Conservation (phyloP, 2,113 vertebrate species). For the Anser cygnoides region DNA sequence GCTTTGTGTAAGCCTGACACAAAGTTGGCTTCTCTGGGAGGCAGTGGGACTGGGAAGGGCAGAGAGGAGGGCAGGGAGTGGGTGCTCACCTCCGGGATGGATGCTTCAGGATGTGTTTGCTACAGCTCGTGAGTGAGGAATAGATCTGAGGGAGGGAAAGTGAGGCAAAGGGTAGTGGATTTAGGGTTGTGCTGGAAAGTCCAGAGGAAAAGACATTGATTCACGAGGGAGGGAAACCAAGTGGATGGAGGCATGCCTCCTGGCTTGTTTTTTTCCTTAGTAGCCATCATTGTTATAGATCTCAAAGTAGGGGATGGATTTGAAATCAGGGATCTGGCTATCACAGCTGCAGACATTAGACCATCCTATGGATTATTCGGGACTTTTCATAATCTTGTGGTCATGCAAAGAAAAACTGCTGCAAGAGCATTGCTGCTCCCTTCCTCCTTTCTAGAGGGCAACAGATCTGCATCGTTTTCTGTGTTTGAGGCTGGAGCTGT, state of each 20-base stretch:
- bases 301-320: background rate
- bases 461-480: background rate
- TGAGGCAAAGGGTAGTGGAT: background rate
- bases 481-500: background rate
- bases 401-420: background rate
- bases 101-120: too few relatives aligned
- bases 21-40: background rate
- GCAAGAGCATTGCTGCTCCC: background rate
- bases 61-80: background rate
- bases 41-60: background rate
- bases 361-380: background rate
- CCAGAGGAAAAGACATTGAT: background rate
- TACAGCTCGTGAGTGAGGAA: too few relatives aligned
- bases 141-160: background rate
- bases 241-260: background rate
- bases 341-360: background rate
- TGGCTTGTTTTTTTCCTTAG: background rate
- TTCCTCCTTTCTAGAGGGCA: background rate
- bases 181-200: background rate
- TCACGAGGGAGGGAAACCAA: background rate
- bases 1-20: background rate
- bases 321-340: background rate
- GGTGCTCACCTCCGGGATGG: too few relatives aligned
- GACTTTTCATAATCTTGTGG: background rate
- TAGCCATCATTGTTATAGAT: background rate